Evolutionary conservation across 2,797 vertebrate species (phyloP), one percentile per base, ranked within the genome.

Genomic region (Typhlichthys subterraneus): DNA sequence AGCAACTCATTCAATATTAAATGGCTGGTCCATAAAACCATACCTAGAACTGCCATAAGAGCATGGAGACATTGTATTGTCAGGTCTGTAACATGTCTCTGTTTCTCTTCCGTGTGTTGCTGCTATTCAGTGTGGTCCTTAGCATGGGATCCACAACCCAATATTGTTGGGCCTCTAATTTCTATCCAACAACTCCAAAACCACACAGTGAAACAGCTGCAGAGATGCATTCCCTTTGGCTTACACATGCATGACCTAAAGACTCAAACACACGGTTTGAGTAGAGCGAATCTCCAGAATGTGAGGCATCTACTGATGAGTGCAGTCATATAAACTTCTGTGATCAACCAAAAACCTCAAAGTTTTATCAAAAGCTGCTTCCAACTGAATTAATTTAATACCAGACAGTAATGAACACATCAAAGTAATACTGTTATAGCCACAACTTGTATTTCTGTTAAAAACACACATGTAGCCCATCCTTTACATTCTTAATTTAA

Each of bases 301-400:
- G 49, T 49, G n/a, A 49, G 31, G 58, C 66, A 54, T 33, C 51
- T 73, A 71, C 55, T 31, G 55, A 74, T 52, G 72, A 71, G 59
- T 62, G 12, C 59, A 56, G 12, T 65, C 57, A 23, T 60, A 65
- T 69, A 46, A 62, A 58, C 65, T 7, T 38, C 54, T 63, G 52
- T 48, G 52, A 67, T 68, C 47, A 17, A 61, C 63, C 53, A 67
- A 66, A 53, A 53, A 45, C 5, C 54, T 45, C 50, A 49, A 15
- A n/a, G 23, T 72, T 81, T 75, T 53, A 70, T 69, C 29, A 75
- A 67, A 38, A 19, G 45, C 14, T 53, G 11, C 38, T 60, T 65
- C 46, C 52, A 59, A 47, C 13, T 52, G 29, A 49, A 53, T 23
- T 45, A 71, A 60, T 12, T 49, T 1, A 62, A 42, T 11, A 52